phyloP scores from a whole-genome alignment of 2,888 invertebrate species.

The Gastracanthus pulcherrimus region DNA sequence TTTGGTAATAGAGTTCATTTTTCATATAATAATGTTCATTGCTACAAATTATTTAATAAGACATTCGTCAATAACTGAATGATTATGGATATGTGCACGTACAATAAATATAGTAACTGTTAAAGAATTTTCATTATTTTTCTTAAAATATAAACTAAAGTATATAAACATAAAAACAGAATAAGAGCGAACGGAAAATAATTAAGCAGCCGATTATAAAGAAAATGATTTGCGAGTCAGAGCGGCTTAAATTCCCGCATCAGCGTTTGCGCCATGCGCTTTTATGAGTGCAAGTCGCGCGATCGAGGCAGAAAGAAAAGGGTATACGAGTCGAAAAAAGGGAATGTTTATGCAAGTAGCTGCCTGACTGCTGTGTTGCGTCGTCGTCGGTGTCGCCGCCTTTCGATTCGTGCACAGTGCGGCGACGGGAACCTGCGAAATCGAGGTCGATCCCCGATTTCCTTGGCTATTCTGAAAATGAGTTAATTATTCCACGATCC shows the following conservation, averaged over 20 bases:
- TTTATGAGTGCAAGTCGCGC: background rate
- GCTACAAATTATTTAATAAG: no score
- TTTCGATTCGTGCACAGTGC: constrained; percentile 3
- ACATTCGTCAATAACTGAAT: no score
- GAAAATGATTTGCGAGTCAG: background rate
- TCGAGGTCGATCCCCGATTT: constrained; percentile 45
- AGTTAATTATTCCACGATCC: constrained; percentile 50
- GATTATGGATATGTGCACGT: no score
- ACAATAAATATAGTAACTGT: no score
- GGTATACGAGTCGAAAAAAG: background rate
- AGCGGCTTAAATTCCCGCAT: background rate
- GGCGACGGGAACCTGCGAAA: constrained; percentile 7
- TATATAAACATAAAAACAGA: no score
- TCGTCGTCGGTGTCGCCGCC: background rate
- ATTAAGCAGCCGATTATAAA: background rate
- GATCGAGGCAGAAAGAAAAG: background rate
- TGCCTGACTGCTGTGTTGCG: constrained; percentile 9
- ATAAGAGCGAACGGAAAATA: no score
- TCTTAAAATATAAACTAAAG: no score
- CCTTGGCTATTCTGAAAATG: constrained; percentile 22
- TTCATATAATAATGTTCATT: no score
- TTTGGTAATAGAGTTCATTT: no score
- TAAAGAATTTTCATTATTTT: no score
- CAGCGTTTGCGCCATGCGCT: background rate
- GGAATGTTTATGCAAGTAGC: constrained; percentile 38